Evolutionary conservation across 2,113 vertebrate species (phyloP).

Genomic region (Orcinus orca): DNA sequence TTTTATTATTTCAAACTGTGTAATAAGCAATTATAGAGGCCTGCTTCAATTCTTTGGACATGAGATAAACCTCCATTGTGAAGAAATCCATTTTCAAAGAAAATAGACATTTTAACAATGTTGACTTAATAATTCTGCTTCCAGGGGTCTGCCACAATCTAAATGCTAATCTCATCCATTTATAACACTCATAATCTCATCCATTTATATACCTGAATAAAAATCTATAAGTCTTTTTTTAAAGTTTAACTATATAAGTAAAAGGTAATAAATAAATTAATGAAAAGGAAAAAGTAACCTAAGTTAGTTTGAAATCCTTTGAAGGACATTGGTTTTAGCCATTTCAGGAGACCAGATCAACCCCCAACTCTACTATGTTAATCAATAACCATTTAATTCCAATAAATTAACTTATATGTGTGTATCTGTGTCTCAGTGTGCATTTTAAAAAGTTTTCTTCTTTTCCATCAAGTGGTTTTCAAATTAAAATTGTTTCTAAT

Average conservation of each 20-base stretch:
- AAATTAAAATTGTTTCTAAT: neutral
- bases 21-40: neutral
- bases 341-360: neutral
- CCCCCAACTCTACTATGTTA: neutral
- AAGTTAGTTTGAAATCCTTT: neutral
- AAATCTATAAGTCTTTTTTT: neutral
- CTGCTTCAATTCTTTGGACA: neutral
- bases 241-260: neutral
- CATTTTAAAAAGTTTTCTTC: neutral
- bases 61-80: neutral
- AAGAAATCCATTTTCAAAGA: neutral
- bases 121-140: neutral
- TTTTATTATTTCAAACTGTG: neutral
- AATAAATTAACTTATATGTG: neutral
- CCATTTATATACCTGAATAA: neutral
- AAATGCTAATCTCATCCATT: neutral
- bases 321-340: neutral
- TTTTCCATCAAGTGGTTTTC: neutral
- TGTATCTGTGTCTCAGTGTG: neutral
- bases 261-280: neutral
- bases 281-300: neutral
- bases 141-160: neutral
- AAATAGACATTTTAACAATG: neutral
- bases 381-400: neutral
- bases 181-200: neutral